phyloP scores from a whole-genome alignment of 2,888 invertebrate species.

The Hesperia comma region DNA sequence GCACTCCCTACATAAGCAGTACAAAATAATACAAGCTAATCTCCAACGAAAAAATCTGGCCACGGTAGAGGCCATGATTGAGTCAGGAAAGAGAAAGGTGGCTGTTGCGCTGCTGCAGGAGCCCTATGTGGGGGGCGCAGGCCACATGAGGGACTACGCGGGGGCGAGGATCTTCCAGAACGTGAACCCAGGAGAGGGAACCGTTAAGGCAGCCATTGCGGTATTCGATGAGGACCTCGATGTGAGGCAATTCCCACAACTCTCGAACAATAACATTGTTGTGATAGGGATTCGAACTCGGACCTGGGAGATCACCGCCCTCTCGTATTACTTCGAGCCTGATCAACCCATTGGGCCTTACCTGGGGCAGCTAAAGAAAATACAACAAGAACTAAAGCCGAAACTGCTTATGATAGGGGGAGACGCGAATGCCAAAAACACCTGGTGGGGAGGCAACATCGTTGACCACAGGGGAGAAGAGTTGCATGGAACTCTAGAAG shows the following conservation, averaged over 20 bases:
- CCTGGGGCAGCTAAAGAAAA: not conserved
- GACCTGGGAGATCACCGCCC: conserved; percentile 18
- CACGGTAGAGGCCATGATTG: not conserved
- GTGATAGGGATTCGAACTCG: not conserved
- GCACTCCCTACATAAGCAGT: not conserved
- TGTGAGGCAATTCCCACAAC: conserved; percentile 29
- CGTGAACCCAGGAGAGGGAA: too few relatives aligned
- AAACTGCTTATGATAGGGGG: not conserved
- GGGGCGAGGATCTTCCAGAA: too few relatives aligned
- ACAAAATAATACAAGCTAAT: conserved; percentile 14
- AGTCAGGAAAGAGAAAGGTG: not conserved
- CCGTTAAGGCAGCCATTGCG: conserved; percentile 36
- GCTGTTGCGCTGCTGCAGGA: not conserved
- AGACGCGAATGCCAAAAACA: conserved; percentile 1
- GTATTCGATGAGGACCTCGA: conserved; percentile 29
- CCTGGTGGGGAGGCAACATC: not conserved
- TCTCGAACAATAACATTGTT: too few relatives aligned
- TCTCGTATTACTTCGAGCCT: conserved; percentile 31
- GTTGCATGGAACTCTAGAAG: not conserved
- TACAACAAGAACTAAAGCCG: not conserved
- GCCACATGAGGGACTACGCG: too few relatives aligned
- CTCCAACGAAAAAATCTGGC: not conserved
- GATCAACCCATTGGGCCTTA: not conserved
- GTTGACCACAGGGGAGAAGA: not conserved
- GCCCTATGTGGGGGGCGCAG: too few relatives aligned